Evolutionary conservation across 2,113 vertebrate genomes (phyloP).

Genomic region (Cinclus mexicanus): DNA sequence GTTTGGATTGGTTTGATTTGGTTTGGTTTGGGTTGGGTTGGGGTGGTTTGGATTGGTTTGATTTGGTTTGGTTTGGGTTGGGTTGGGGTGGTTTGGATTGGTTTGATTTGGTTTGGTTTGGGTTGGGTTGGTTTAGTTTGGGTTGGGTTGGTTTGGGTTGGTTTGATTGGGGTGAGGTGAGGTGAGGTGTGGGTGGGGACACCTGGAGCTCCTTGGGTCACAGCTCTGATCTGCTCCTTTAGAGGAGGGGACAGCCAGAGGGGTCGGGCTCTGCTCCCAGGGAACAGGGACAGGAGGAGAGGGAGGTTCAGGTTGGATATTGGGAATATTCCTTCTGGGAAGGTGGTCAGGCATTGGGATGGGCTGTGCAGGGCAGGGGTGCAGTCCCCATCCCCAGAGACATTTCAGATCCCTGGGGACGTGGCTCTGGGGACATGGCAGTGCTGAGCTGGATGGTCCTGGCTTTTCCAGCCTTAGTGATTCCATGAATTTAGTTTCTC

Average conservation of each 20-base stretch:
- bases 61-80: no score
- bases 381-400: background rate
- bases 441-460: background rate
- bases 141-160: background rate
- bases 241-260: background rate
- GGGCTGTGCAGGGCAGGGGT: background rate
- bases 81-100: background rate
- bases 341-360: fast-evolving
- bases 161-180: fast-evolving
- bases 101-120: background rate
- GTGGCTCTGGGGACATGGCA: background rate
- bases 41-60: background rate
- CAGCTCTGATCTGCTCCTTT: background rate
- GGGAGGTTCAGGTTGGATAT: background rate
- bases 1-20: background rate
- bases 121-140: background rate
- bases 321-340: background rate
- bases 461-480: background rate
- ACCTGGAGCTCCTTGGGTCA: background rate
- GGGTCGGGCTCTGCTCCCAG: background rate
- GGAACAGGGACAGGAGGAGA: background rate
- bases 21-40: fast-evolving
- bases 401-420: background rate
- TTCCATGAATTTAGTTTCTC: background rate
- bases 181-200: background rate